These are phyloP conservation scores for Acronicta alni DNA, from an alignment of 2,888 invertebrate species.

Conservation along the genomic window DNA sequence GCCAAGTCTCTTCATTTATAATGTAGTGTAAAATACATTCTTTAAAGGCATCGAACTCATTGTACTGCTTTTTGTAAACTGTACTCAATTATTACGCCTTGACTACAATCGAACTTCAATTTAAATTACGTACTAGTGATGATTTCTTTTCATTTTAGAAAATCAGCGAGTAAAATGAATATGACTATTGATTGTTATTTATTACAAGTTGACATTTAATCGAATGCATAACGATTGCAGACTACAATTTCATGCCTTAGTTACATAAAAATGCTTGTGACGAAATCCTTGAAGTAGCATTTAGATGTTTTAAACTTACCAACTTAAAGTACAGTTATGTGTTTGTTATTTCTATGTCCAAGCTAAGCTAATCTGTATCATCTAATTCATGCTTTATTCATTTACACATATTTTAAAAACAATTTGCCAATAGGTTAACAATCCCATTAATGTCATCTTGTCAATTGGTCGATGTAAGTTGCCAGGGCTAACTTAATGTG, in stretches of 20 bases:
- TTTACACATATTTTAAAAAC: constrained; percentile 51
- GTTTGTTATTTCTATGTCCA: constrained; percentile 67
- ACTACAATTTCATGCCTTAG: constrained; percentile 81
- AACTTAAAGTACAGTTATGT: constrained; percentile 55
- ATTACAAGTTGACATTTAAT: constrained; percentile 56
- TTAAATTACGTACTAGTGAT: too few species aligned
- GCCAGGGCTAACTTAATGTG: constrained; percentile 2
- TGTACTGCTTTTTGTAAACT: too few species aligned
- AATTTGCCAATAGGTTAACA: constrained; percentile 33
- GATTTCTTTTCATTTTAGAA: constrained; percentile 4
- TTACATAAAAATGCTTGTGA: constrained; percentile 70
- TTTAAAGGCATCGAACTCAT: too few species aligned
- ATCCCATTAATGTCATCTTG: constrained; percentile 7
- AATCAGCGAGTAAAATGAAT: constrained; percentile 45
- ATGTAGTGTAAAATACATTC: too few species aligned
- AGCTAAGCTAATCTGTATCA: constrained; percentile 71
- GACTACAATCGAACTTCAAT: too few species aligned
- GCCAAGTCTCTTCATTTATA: too few species aligned
- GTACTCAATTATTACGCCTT: too few species aligned
- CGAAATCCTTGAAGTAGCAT: constrained; percentile 41
- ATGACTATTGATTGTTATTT: constrained; percentile 55
- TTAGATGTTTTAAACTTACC: constrained; percentile 50
- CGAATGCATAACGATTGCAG: constrained; percentile 62
- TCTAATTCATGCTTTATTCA: constrained; percentile 67
- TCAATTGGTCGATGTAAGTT: constrained; percentile 14